Evolutionary conservation across 2,888 invertebrate genomes (phyloP).

Genomic region (Diaphora mendica): DNA sequence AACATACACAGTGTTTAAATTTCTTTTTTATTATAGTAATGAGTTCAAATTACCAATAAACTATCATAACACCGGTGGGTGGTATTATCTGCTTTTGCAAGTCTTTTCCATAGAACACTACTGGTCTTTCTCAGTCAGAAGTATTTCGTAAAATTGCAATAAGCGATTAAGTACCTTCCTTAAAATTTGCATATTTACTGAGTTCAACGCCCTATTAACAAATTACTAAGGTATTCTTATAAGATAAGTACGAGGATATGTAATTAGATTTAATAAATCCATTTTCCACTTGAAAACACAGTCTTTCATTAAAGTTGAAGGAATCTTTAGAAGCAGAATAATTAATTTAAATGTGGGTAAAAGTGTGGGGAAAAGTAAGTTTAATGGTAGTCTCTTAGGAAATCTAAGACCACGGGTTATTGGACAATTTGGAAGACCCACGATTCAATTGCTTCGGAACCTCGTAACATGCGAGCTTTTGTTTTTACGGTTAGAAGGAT

Average conservation of each 20-base stretch:
- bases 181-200: too few relatives aligned
- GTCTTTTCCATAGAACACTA: too few relatives aligned
- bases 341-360: neutral
- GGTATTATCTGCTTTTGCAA: too few relatives aligned
- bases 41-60: neutral
- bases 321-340: neutral
- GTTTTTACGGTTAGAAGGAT: neutral
- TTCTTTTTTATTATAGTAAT: neutral
- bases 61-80: too few relatives aligned
- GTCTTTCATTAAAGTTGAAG: neutral
- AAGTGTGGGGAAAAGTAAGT: neutral
- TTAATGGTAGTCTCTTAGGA: neutral
- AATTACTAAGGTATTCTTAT: neutral
- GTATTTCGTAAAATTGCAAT: too few relatives aligned
- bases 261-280: neutral
- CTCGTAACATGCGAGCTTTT: neutral
- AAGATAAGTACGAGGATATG: too few relatives aligned
- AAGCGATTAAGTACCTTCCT: too few relatives aligned
- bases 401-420: neutral
- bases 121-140: too few relatives aligned
- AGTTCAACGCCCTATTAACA: neutral
- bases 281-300: neutral
- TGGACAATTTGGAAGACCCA: neutral
- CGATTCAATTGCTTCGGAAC: neutral
- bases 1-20: slow-evolving; percentile 9